These are phyloP conservation scores for Craniophora ligustri DNA, from an alignment of 2,888 invertebrate species.

Conservation along the genomic window DNA sequence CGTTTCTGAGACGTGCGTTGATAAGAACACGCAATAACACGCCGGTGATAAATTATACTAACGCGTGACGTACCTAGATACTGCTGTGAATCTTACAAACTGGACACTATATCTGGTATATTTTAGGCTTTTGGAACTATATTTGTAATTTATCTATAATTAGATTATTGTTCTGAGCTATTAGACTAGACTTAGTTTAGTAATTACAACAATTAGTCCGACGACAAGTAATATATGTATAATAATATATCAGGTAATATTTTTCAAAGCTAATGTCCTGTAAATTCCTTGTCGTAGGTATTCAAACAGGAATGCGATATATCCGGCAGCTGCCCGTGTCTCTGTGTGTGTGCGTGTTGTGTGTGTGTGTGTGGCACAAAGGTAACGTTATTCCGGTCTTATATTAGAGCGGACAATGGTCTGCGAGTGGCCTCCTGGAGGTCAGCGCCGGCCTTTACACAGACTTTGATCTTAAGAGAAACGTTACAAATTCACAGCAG, in stretches of 20 bases:
- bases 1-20: slow-evolving; percentile 3
- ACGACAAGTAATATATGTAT: too few species aligned
- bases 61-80: neutral
- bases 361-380: neutral
- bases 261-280: neutral
- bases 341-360: too few species aligned
- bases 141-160: neutral
- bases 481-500: too few species aligned
- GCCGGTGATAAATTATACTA: slow-evolving; percentile 25
- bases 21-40: slow-evolving; percentile 18
- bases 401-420: slow-evolving; percentile 4
- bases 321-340: neutral
- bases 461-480: neutral
- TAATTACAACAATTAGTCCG: too few species aligned
- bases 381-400: neutral
- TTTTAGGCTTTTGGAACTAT: too few species aligned
- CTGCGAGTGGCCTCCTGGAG: neutral
- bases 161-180: too few species aligned
- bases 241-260: neutral
- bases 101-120: neutral
- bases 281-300: neutral
- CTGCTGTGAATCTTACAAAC: neutral
- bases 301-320: neutral
- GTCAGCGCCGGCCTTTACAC: neutral
- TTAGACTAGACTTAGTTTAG: too few species aligned